Conservation (phyloP, 2,888 invertebrate genomes). For the Lochmaea crataegi region DNA sequence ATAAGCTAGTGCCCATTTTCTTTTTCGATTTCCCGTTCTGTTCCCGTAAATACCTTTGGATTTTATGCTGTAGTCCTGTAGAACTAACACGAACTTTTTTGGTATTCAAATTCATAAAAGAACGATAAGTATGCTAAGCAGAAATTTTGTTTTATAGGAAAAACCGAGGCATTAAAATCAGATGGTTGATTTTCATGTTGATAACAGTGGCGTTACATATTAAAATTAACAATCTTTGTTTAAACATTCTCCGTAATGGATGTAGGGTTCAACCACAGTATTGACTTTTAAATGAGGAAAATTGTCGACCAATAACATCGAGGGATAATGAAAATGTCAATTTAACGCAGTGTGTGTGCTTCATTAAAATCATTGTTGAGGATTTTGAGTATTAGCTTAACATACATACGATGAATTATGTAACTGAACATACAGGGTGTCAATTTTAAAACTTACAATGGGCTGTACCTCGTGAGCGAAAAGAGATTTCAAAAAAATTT, state of each 20-base stretch:
- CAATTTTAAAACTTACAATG: too few relatives aligned
- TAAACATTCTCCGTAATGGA: too few relatives aligned
- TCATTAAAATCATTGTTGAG: conserved; percentile 1
- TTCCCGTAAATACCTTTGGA: conserved; percentile 52
- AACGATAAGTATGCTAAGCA: background rate
- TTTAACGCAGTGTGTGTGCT: background rate
- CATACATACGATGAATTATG: too few relatives aligned
- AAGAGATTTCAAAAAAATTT: too few relatives aligned
- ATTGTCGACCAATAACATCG: background rate
- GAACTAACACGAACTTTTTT: background rate
- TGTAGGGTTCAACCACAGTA: background rate
- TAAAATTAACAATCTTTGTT: too few relatives aligned
- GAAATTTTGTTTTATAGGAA: background rate
- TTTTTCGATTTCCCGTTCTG: conserved; percentile 53
- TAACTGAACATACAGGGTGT: too few relatives aligned
- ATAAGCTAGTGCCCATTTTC: conserved; percentile 52
- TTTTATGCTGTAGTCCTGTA: conserved; percentile 43
- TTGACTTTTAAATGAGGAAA: background rate
- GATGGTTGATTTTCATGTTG: background rate
- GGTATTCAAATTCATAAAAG: background rate
- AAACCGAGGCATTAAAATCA: background rate
- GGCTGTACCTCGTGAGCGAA: too few relatives aligned
- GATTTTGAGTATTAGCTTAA: background rate
- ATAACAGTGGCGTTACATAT: background rate
- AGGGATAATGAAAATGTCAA: background rate